These are phyloP conservation scores for Balearica regulorum DNA, from an alignment of 2,797 vertebrate species.

Conservation along the genomic window DNA sequence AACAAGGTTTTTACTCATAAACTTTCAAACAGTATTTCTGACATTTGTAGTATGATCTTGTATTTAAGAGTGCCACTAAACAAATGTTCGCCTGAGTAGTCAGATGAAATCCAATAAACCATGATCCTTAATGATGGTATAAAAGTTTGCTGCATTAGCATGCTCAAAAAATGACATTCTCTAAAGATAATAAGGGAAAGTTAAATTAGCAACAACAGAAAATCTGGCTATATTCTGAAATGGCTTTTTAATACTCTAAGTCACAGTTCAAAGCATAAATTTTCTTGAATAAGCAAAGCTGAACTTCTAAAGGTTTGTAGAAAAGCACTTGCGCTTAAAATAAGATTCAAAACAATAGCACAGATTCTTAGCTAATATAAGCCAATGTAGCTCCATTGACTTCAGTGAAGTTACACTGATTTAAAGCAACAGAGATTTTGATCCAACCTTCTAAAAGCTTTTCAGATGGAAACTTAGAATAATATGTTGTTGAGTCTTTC, in stretches of 20 bases:
- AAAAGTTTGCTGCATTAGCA: conserved; percentile 17
- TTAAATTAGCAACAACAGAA: conserved; percentile 23
- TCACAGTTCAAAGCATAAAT: conserved; percentile 22
- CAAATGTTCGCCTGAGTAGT: conserved; percentile 38
- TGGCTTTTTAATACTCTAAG: not conserved
- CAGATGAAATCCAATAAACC: conserved; percentile 37
- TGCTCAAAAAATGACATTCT: not conserved
- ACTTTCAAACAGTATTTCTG: conserved; percentile 31
- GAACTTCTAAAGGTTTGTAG: conserved; percentile 10
- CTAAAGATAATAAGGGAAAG: conserved; percentile 3
- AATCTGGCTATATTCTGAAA: conserved; percentile 9
- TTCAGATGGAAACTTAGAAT: not conserved
- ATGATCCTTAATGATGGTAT: conserved; percentile 12
- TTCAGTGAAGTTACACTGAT: not conserved
- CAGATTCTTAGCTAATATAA: not conserved
- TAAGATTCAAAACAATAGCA: not conserved
- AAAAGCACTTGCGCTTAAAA: not conserved
- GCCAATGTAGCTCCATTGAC: not conserved
- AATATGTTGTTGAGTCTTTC: not conserved
- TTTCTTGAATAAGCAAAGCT: conserved; percentile 29
- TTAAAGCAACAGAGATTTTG: not conserved
- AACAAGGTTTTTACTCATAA: not conserved
- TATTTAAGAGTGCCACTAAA: not conserved
- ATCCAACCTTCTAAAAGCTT: not conserved
- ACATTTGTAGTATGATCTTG: not conserved